phyloP scores from a whole-genome alignment of 1,140 invertebrate genomes.

The Drosophila grimshawi region DNA sequence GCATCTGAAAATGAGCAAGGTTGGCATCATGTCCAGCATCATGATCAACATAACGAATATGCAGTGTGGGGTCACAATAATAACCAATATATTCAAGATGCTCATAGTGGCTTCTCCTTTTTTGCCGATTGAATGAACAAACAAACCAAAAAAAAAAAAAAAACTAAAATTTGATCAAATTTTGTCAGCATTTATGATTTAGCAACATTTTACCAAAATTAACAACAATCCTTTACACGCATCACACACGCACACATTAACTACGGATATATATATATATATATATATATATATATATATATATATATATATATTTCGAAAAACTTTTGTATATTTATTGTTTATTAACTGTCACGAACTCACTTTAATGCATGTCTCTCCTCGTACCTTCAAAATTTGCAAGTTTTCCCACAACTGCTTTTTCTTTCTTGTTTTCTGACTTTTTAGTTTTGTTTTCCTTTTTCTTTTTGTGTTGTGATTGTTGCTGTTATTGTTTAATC shows the following conservation, averaged over 20 bases:
- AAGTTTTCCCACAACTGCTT: constrained; percentile 1
- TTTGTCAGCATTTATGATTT: constrained; percentile 3
- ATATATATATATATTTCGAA: no score
- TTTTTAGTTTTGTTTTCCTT: constrained; percentile 7
- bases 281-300: no score
- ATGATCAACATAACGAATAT: constrained; percentile 4
- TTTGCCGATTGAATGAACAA: constrained; percentile 51
- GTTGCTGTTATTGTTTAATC: constrained; percentile 14
- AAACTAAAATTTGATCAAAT: background rate
- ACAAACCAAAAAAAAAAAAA: background rate
- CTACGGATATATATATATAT: no score
- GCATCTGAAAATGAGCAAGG: constrained; percentile 35
- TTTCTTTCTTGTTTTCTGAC: background rate
- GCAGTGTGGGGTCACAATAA: constrained; percentile 7
- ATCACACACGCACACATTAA: constrained; percentile 10
- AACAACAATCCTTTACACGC: constrained; percentile 1
- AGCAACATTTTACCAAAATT: constrained; percentile 28
- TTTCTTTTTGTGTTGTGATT: constrained; percentile 28
- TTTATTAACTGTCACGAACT: background rate
- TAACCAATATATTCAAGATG: constrained; percentile 35
- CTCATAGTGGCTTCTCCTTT: constrained; percentile 51
- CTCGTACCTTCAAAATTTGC: constrained; percentile 28
- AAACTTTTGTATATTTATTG: constrained; percentile 20
- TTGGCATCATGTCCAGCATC: constrained; percentile 36
- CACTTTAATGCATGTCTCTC: constrained; percentile 27